phyloP scores from a whole-genome alignment of 1,140 invertebrate genomes.

The Drosophila paulistorum region DNA sequence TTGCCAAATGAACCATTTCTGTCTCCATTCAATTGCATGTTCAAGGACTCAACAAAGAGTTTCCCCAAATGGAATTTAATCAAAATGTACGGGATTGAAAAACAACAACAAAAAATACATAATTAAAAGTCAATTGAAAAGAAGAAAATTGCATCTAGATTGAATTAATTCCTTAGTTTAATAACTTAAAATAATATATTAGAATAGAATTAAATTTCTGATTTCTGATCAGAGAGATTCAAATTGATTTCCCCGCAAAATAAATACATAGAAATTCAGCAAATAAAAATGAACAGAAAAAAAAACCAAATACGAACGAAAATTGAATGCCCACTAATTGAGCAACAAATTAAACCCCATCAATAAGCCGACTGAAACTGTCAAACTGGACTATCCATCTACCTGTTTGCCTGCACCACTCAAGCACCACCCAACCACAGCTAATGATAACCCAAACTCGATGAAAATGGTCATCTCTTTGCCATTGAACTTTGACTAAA shows the following conservation, averaged over 20 bases:
- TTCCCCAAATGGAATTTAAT: background rate
- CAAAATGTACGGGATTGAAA: background rate
- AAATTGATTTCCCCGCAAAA: constrained; percentile 13
- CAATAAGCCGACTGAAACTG: constrained; percentile 25
- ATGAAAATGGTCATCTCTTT: constrained; percentile 2
- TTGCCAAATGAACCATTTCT: background rate
- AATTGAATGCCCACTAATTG: constrained; percentile 69
- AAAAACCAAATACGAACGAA: constrained; percentile 9
- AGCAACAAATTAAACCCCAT: constrained; percentile 77
- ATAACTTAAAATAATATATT: background rate
- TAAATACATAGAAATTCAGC: constrained; percentile 20
- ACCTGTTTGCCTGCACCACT: constrained; percentile 14
- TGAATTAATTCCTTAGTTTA: too few species aligned
- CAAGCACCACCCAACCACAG: constrained; percentile 3
- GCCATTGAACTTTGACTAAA: constrained; percentile 52
- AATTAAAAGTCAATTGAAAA: background rate
- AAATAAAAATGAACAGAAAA: background rate
- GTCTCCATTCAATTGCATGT: too few species aligned
- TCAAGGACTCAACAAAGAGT: background rate
- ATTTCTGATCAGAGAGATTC: background rate
- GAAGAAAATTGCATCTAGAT: too few species aligned
- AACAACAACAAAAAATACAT: background rate
- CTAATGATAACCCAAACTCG: constrained; percentile 16
- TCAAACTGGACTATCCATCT: constrained; percentile 20
- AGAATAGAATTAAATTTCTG: background rate